Evolutionary conservation across 1,140 invertebrate species (phyloP), one percentile per base, ranked within the genome.

Genomic region (Pogonomyrmex californicus): DNA sequence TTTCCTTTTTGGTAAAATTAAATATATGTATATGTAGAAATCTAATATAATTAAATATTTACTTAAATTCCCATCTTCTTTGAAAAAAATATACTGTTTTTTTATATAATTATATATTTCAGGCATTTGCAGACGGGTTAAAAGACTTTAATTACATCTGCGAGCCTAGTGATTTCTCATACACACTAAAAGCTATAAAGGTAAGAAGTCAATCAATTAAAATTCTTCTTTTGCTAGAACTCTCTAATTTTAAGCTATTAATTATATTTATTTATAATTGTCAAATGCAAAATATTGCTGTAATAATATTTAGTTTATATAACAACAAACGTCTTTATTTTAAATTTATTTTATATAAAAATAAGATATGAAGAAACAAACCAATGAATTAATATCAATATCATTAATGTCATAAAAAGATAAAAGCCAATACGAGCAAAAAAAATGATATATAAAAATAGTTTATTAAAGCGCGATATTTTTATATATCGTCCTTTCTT

Each of bases 131-230:
- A 68, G 90, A 96, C 36, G 96, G 94, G 23, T 94, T 95, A 7
- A 93, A 89, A 4, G 93, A 96, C 38, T 98, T 97, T 88, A 97
- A 95, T 93, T 97, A 96, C 90, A 93, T 96, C 12, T 98, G 98
- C 94, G 96, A 98, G 94, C 96, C 97, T 30, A 95, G 98, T 33
- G 96, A 98, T 93, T 97, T 96, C 93, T 96, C 97, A 4, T 91
- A 96, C 87, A 95, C 95, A 89, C 95, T 96, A 86, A 88, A 96
- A 89, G 96, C 97, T 90, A 88, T 97, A 60, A 92, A 95, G 94
- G 96, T 97, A 95, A 58, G 1, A 71, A 58, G 54, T 44, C 23
- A 68, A 4, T 68, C 10, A 81, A 58, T 56, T 54, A 44, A 1
- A 65, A 78, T 36, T 65, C 47, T 1, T 23, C 4, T 4, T 47